Percentiles rank a stretch among this genome's conserved stretches.
These are phyloP conservation scores for Bergia sp. DNA, from an alignment of 92 coral and sea anemone genomes.

Conservation along the genomic window DNA sequence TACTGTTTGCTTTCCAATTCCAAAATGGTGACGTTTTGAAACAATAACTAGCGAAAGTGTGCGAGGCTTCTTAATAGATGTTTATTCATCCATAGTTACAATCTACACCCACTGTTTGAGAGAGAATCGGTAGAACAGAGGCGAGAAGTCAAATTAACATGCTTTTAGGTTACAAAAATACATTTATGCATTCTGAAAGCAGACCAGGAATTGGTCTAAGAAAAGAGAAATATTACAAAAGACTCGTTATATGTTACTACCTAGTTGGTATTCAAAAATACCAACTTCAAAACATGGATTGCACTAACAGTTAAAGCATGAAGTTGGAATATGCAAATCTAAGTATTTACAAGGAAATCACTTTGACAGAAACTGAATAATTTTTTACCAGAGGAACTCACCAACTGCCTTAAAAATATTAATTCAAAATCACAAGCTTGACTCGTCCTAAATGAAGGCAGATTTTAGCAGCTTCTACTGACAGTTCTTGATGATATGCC, in stretches of 20 bases:
- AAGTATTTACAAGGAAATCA: conserved; percentile 8
- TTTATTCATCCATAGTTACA: neutral
- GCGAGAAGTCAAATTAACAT: conserved; percentile 7
- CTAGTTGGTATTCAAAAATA: neutral
- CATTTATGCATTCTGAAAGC: conserved; percentile 18
- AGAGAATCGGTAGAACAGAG: neutral
- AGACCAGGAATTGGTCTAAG: neutral
- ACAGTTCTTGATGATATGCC: neutral
- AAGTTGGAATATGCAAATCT: neutral
- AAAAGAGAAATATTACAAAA: neutral
- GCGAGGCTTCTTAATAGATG: no score
- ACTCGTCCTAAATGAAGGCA: neutral
- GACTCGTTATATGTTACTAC: neutral
- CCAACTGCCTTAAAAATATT: neutral
- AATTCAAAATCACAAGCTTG: neutral
- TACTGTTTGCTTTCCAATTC: neutral
- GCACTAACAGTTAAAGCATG: neutral
- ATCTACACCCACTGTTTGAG: neutral
- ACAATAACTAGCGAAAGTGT: neutral
- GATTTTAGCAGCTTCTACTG: neutral
- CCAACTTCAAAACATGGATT: conserved; percentile 16
- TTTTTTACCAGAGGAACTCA: neutral
- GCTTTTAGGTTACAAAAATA: conserved; percentile 29
- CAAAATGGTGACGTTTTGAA: no score
- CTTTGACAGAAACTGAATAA: neutral